phyloP scores from a whole-genome alignment of 2,797 vertebrate genomes.

The Spea hammondii region DNA sequence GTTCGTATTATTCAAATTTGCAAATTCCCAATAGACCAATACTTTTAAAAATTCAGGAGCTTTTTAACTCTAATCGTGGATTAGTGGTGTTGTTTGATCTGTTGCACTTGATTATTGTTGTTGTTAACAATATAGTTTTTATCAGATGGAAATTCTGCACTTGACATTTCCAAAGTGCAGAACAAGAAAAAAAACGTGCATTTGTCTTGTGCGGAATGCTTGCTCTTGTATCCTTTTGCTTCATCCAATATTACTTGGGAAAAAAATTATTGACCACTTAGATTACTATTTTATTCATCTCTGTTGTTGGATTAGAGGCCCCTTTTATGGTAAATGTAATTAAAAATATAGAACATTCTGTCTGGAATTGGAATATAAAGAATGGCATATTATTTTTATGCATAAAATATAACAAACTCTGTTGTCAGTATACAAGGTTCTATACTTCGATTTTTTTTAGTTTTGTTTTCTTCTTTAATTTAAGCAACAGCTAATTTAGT shows the following conservation, averaged over 20 bases:
- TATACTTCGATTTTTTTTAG: too few species aligned
- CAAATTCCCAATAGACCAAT: neutral
- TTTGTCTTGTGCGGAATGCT: neutral
- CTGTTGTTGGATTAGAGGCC: neutral
- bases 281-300: conserved; percentile 1
- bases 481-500: too few species aligned
- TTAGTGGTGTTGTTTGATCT: conserved; percentile 35
- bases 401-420: too few species aligned
- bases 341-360: neutral
- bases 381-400: too few species aligned
- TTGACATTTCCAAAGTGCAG: conserved; percentile 34
- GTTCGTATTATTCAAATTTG: neutral
- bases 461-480: too few species aligned
- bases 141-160: conserved; percentile 18
- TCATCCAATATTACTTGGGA: conserved; percentile 15
- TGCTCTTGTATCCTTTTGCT: conserved; percentile 17
- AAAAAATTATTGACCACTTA: neutral
- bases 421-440: too few species aligned
- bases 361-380: too few species aligned
- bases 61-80: conserved; percentile 18
- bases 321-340: neutral
- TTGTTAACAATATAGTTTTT: conserved; percentile 31
- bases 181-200: neutral
- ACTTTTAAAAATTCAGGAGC: neutral
- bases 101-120: conserved; percentile 35